Evolutionary conservation across 2,113 vertebrate genomes (phyloP).

Genomic region (Albula glossodonta): DNA sequence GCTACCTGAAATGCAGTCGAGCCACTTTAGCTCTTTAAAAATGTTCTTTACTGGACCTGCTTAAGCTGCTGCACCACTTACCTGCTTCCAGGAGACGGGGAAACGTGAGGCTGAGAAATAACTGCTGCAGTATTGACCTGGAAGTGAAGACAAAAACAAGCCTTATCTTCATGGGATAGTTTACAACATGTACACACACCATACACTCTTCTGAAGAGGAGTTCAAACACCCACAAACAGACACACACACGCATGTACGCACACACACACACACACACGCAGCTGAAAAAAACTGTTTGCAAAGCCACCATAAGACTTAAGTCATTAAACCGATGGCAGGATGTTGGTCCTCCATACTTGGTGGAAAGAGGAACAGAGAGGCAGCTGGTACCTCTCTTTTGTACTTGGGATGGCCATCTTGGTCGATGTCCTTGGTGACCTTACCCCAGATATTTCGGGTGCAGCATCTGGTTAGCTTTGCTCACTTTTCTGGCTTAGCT

Average conservation of each 20-base stretch:
- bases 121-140: constrained; percentile 10
- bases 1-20: too few relatives aligned
- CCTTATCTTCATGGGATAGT: neutral
- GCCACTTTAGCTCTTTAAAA: too few relatives aligned
- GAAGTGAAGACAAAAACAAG: neutral
- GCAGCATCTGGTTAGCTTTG: too few relatives aligned
- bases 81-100: neutral
- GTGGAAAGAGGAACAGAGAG: neutral
- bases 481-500: too few relatives aligned
- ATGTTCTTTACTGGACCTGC: too few relatives aligned
- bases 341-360: neutral
- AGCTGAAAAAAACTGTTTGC: neutral
- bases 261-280: neutral
- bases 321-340: neutral
- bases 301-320: neutral
- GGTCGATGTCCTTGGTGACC: neutral
- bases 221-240: neutral
- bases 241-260: neutral
- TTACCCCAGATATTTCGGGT: too few relatives aligned
- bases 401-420: neutral
- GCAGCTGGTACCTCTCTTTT: neutral
- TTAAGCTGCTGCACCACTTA: neutral
- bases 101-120: neutral
- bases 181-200: neutral
- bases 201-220: neutral